phyloP scores from a whole-genome alignment of 2,888 invertebrate species.

The Ormyrus labotus region DNA sequence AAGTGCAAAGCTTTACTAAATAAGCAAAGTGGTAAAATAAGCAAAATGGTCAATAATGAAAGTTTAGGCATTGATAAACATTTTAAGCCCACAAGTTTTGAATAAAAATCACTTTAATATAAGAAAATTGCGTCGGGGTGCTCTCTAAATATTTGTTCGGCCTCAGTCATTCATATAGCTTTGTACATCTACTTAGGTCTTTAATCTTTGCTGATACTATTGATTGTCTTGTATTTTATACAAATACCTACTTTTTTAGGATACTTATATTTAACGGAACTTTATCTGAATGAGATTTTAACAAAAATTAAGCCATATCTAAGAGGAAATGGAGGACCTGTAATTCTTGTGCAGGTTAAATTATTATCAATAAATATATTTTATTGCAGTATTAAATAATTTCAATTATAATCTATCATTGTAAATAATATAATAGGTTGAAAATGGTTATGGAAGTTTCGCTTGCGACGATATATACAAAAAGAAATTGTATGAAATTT shows the following conservation, averaged over 20 bases:
- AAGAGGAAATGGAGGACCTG: slow-evolving; percentile 87
- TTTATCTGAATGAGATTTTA: slow-evolving; percentile 77
- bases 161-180: too few species aligned
- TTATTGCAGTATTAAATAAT: background rate
- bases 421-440: slow-evolving; percentile 78
- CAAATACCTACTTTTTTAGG: slow-evolving; percentile 58
- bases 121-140: too few species aligned
- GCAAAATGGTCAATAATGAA: too few species aligned
- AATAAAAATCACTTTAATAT: too few species aligned
- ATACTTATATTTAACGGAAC: slow-evolving; percentile 76
- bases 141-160: too few species aligned
- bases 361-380: background rate
- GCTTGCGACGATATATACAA: slow-evolving; percentile 85
- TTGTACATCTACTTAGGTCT: too few species aligned
- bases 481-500: slow-evolving; percentile 81
- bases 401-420: too few species aligned
- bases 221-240: background rate
- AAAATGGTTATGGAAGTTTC: slow-evolving; percentile 96
- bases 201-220: background rate
- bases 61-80: too few species aligned
- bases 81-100: too few species aligned
- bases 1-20: too few species aligned
- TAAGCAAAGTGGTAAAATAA: too few species aligned
- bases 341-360: slow-evolving; percentile 89
- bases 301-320: slow-evolving; percentile 77